phyloP scores from a whole-genome alignment of 2,888 invertebrate genomes.

The Ectemnius lituratus region DNA sequence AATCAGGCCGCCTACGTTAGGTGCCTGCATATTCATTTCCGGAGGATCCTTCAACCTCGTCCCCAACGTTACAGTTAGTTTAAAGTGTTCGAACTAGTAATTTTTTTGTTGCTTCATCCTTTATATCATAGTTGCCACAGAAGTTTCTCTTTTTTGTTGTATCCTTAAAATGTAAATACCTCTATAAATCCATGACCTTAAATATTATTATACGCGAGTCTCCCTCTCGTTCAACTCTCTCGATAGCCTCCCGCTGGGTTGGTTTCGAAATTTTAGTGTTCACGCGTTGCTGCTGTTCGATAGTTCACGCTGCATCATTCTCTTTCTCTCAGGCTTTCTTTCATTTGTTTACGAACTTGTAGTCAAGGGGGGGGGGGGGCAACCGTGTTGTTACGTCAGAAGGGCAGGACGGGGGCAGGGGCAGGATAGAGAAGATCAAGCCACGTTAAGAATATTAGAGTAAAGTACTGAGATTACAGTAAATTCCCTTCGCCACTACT shows the following conservation, averaged over 20 bases:
- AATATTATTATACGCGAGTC: conserved; percentile 63
- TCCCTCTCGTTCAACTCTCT: conserved; percentile 43
- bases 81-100: conserved; percentile 72
- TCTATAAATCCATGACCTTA: conserved; percentile 75
- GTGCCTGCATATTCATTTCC: conserved; percentile 32
- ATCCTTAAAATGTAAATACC: conserved; percentile 71
- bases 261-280: conserved; percentile 42
- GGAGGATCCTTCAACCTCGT: conserved; percentile 56
- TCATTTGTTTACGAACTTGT: conserved; percentile 68
- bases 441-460: conserved; percentile 38
- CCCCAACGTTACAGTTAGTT: conserved; percentile 72
- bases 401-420: conserved; percentile 41
- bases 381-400: conserved; percentile 52
- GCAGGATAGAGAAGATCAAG: conserved; percentile 53
- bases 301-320: conserved; percentile 3
- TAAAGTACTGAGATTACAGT: conserved; percentile 31
- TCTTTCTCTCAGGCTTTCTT: conserved; percentile 28
- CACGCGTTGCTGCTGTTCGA: conserved; percentile 27
- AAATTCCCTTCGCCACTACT: conserved; percentile 30
- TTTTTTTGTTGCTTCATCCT: conserved; percentile 63
- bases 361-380: conserved; percentile 76
- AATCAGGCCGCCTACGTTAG: no score
- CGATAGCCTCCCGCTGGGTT: conserved; percentile 44
- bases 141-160: conserved; percentile 65
- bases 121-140: conserved; percentile 71